Conservation (phyloP, 2,113 vertebrate species). For the Diadophis punctatus region DNA sequence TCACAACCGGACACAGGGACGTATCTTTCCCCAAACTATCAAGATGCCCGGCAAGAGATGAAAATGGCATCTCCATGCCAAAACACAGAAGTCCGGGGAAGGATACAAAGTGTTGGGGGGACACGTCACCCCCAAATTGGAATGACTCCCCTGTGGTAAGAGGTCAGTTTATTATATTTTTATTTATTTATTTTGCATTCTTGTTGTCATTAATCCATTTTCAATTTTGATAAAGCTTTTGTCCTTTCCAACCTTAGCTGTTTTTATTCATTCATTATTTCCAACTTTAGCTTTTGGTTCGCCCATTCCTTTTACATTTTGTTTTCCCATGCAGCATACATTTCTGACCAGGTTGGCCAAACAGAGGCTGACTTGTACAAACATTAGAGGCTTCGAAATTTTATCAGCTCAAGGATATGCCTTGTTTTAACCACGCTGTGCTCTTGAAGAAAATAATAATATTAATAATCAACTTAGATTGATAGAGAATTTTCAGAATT, state of each 20-base stretch:
- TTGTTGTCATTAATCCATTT: neutral
- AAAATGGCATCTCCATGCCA: neutral
- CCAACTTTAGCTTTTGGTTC: neutral
- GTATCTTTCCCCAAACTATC: no score
- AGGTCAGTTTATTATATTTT: conserved; percentile 17
- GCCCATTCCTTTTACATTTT: neutral
- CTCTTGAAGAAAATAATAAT: neutral
- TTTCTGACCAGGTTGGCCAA: neutral
- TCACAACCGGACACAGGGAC: neutral
- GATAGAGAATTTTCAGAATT: neutral
- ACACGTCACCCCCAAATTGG: neutral
- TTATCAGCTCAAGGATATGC: neutral
- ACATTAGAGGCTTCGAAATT: neutral
- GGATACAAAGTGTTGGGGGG: neutral
- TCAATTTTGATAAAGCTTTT: neutral
- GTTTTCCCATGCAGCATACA: neutral
- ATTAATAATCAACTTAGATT: neutral
- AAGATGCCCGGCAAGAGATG: neutral
- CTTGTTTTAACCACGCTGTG: neutral
- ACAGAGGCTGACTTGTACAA: neutral
- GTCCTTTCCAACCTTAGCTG: neutral
- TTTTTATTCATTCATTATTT: neutral
- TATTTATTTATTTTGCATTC: neutral
- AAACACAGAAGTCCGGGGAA: neutral
- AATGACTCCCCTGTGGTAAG: neutral